Evolutionary conservation across 2,888 invertebrate genomes (phyloP).

Genomic region (Drosophila robusta): DNA sequence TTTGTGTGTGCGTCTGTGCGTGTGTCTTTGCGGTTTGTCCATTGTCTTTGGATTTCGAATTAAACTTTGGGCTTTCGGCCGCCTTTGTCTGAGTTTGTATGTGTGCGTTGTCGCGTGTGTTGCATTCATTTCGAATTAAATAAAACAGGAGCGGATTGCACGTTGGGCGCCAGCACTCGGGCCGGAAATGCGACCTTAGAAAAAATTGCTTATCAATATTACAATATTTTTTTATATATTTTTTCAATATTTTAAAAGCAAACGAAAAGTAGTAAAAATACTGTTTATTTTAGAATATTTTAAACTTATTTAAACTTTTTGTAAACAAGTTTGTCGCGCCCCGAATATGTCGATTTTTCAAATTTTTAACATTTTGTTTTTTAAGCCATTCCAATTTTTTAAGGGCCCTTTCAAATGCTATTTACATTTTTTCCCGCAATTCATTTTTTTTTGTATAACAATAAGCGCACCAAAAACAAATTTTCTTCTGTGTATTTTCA

Average conservation of each 20-base stretch:
- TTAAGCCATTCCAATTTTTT: too few relatives aligned
- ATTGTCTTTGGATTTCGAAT: slow-evolving; percentile 52
- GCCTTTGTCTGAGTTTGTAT: slow-evolving; percentile 36
- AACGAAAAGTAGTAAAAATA: not conserved
- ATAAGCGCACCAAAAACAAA: too few relatives aligned
- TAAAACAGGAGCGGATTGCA: slow-evolving; percentile 21
- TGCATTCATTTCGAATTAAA: slow-evolving; percentile 41
- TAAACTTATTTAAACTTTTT: not conserved
- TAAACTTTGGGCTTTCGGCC: slow-evolving; percentile 44
- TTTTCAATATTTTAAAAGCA: too few relatives aligned
- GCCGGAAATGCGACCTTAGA: not conserved
- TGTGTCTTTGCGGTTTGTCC: slow-evolving; percentile 29
- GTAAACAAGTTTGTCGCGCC: not conserved
- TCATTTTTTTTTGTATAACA: too few relatives aligned
- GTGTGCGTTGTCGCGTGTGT: slow-evolving; percentile 40
- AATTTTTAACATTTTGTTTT: too few relatives aligned
- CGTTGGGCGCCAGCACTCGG: slow-evolving; percentile 1
- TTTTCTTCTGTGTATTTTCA: too few relatives aligned
- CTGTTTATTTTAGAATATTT: not conserved
- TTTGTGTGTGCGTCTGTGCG: not conserved
- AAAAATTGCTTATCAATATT: not conserved
- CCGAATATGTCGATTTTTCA: too few relatives aligned
- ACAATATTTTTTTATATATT: too few relatives aligned
- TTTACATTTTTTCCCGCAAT: too few relatives aligned
- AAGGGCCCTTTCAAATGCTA: too few relatives aligned